Evolutionary conservation across 2,888 invertebrate genomes (phyloP).

Genomic region (Phortica magna): DNA sequence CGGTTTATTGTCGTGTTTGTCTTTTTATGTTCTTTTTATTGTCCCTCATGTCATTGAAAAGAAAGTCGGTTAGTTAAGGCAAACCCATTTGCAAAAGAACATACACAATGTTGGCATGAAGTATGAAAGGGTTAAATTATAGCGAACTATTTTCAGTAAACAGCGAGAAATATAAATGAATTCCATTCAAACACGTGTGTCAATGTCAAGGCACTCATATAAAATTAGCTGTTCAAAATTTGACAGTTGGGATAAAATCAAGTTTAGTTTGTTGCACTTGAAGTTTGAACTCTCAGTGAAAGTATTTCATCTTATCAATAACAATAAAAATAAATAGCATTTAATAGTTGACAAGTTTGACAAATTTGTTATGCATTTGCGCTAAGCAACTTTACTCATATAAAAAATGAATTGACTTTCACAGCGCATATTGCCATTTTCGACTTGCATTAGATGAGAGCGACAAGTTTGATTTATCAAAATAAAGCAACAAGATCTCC

Average conservation of each 20-base stretch:
- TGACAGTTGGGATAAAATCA: too few relatives aligned
- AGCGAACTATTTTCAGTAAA: too few relatives aligned
- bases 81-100: too few relatives aligned
- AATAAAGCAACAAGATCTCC: background rate
- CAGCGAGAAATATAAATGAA: too few relatives aligned
- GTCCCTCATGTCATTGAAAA: background rate
- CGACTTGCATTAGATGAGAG: constrained; percentile 13
- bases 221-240: too few relatives aligned
- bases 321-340: background rate
- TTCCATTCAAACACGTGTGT: too few relatives aligned
- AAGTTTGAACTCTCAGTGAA: background rate
- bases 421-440: constrained; percentile 43
- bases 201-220: too few relatives aligned
- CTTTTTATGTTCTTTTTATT: constrained; percentile 9
- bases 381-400: constrained; percentile 36
- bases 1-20: constrained; percentile 10
- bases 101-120: too few relatives aligned
- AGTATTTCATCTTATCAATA: background rate
- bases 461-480: constrained; percentile 5
- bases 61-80: too few relatives aligned
- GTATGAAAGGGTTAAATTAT: too few relatives aligned
- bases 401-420: constrained; percentile 66
- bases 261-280: too few relatives aligned
- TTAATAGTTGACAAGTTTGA: background rate
- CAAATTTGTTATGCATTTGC: constrained; percentile 3